Percentiles rank a stretch among this genome's conserved stretches.
These are phyloP conservation scores for Mus musculus DNA, from an alignment of 2,113 vertebrate species.

Conservation along the genomic window GRCm39 chr10:116095001-116095500, in stretches of 20 bases:
- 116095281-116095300: too few species aligned
- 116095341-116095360: not conserved
- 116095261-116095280: not conserved
- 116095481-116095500: not conserved
- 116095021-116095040: not conserved
- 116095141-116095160: too few species aligned
- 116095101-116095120: too few species aligned
- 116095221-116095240: not conserved
- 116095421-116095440: slow-evolving; percentile 22
- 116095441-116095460: not conserved
- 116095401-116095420: slow-evolving; percentile 16
- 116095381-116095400: not conserved
- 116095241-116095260: not conserved
- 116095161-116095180: rapidly evolving
- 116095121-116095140: too few species aligned
- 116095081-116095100: too few species aligned
- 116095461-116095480: not conserved
- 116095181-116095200: too few species aligned
- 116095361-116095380: not conserved
- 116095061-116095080: too few species aligned
- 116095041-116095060: too few species aligned
- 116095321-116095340: not conserved
- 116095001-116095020: not conserved
- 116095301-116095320: not conserved
- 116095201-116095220: not conserved